Evolutionary conservation across 2,888 invertebrate genomes (phyloP), one percentile per base, ranked within the genome.

Genomic region (Hirtodrosophila alboralis): DNA sequence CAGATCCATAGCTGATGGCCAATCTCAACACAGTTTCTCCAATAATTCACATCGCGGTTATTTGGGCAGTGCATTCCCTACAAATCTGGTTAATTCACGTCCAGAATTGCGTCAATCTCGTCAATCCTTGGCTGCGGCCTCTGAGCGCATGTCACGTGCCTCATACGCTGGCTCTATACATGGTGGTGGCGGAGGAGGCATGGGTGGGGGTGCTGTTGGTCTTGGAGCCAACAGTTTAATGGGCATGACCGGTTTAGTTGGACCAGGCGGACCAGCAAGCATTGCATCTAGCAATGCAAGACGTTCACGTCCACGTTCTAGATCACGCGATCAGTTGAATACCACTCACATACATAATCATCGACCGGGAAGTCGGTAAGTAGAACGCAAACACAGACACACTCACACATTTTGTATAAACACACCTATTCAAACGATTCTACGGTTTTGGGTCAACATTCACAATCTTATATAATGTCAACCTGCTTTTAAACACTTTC

Each of bases 1-100:
- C 76, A 93, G 96, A 85, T 96, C 96, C 63, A 93, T 96, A 76
- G 96, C 96, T 62, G 96, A 97, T 89, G 96, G 96, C 61, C 96
- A 96, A 91, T 96, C 96, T 52, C 96, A 96, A 89, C 95, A 96
- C 89, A 96, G 96, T 89, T 96, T 96, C 90, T 95, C 96, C 58
- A 96, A 96, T 87, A 93, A 94, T 86, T 96, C 96, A 36, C 95
- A 94, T 81, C 93, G 96, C 84, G 91, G 91, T 67, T 96, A 95
- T 87, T 91, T 94, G 78, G 92, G 92, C 59, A 92, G 93, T 70
- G 94, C 94, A 60, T 92, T 94, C 75, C 94, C 95, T 52, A 94
- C 93, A 74, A 96, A 96, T 91, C 93, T 96, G 84, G 93, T 95
- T 81, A 95, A 94, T 87, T 93, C 94, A 13, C 91, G 94, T 86